Evolutionary conservation across 2,888 invertebrate genomes (phyloP), one percentile per base, ranked within the genome.

Genomic region (Mythimna vitellina): DNA sequence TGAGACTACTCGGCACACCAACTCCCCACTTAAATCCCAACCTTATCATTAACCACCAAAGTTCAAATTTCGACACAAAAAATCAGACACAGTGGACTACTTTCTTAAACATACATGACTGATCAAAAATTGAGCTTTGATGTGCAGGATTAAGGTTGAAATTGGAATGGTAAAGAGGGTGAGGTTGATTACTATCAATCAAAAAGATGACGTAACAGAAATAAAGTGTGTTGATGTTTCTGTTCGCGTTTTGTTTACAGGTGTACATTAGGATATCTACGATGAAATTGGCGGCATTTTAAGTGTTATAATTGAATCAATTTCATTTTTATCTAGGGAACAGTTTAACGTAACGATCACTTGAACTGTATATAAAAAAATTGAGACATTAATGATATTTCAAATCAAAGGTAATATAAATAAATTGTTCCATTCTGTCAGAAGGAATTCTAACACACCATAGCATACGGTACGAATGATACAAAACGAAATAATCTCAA

Each of bases 181-280:
- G 10, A 56, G 54, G 68, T 70, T 76, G 73, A 67, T 61, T 49
- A 65, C 69, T 70, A 84, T 80, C 78, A 86, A 86, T 86, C 83
- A 82, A 71, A 65, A 49, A 9, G 75, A 53, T 82, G 80, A 82
- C 71, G 74, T 64, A 74, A 82, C 71, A 53, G 49, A 82, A 73
- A 63, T 46, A 70, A 76, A 73, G 69, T 70, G 61, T 81, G 80
- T 75, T 82, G 70, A 78, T 78, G 65, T 73, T 76, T 63, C 57
- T 65, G 56, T 75, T 57, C 64, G 56, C 32, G 51, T 58, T 80
- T 70, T 81, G 76, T 78, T 86, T 76, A 71, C 76, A 66, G 60
- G 64, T 73, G 75, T 58, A 67, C 35, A 57, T 75, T 71, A 70
- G 63, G 56, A 65, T 73, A 64, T 51, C 4, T 56, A 35, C 57